Percentiles rank a stretch among this genome's conserved stretches.
phyloP scores from a whole-genome alignment of 2,797 vertebrate genomes.

The Apogon hyalosoma region DNA sequence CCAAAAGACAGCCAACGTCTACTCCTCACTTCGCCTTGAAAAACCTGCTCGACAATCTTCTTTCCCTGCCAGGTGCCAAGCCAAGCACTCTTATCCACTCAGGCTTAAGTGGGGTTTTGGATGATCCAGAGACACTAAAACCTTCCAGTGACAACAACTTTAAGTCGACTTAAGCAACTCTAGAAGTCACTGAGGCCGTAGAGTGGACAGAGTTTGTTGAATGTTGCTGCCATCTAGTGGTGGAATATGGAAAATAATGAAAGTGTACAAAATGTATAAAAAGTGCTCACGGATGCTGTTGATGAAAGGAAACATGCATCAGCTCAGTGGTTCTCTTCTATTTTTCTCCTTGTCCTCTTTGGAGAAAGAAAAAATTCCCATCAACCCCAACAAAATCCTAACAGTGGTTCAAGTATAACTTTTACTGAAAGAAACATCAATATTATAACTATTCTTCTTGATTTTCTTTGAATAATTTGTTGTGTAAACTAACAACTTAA shows the following conservation, averaged over 20 bases:
- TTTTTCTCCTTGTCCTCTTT: too few relatives aligned
- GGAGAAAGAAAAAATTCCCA: too few relatives aligned
- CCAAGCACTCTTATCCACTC: slow-evolving; percentile 2
- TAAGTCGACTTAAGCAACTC: neutral
- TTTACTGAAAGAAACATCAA: too few relatives aligned
- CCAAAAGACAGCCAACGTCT: neutral
- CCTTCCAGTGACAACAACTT: slow-evolving; percentile 12
- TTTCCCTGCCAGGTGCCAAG: neutral
- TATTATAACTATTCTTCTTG: too few relatives aligned
- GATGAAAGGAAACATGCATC: too few relatives aligned
- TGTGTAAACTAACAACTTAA: too few relatives aligned
- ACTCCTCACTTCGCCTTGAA: neutral
- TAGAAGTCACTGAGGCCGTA: neutral
- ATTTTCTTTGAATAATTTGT: too few relatives aligned
- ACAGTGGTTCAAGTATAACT: too few relatives aligned
- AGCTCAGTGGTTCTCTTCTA: too few relatives aligned
- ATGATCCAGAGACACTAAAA: slow-evolving; percentile 26
- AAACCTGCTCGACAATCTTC: neutral
- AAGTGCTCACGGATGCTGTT: too few relatives aligned
- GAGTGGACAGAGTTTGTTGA: neutral
- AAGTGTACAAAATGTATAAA: neutral
- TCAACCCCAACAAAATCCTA: too few relatives aligned
- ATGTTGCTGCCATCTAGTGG: slow-evolving; percentile 69
- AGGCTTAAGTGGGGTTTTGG: slow-evolving; percentile 3
- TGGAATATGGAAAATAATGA: neutral